A percentile compares a stretch with the other conserved stretches of the same genome.
Evolutionary conservation across 2,888 invertebrate species (phyloP).

Genomic region (Phalangium opilio): DNA sequence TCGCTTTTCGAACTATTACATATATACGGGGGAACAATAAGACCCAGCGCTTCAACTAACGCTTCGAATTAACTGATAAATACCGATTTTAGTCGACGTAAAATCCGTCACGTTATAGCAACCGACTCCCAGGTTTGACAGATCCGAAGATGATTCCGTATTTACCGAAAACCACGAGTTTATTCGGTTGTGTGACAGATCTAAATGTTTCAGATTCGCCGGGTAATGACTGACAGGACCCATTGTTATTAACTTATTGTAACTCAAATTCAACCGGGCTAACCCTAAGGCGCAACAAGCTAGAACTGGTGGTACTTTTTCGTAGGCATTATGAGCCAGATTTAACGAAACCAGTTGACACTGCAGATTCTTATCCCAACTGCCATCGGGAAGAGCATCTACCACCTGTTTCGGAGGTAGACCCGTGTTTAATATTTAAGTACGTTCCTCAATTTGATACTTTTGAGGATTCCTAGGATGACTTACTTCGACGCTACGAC

Average conservation of each 20-base stretch:
- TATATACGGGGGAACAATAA: background rate
- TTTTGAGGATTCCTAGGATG: no score
- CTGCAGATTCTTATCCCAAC: slow-evolving; percentile 30
- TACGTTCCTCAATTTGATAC: no score
- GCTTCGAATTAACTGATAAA: background rate
- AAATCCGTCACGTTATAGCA: slow-evolving; percentile 14
- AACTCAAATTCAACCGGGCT: slow-evolving; percentile 74
- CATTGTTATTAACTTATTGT: slow-evolving; percentile 51
- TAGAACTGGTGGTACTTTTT: slow-evolving; percentile 66
- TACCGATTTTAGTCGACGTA: background rate
- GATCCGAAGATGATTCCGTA: slow-evolving; percentile 9
- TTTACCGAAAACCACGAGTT: slow-evolving; percentile 51
- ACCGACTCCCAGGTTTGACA: slow-evolving; percentile 6
- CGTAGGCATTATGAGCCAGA: slow-evolving; percentile 78
- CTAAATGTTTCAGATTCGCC: slow-evolving; percentile 69
- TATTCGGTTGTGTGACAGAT: slow-evolving; percentile 81
- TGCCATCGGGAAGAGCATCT: slow-evolving; percentile 19
- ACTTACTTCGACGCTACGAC: slow-evolving; percentile 12
- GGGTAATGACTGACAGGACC: slow-evolving; percentile 83
- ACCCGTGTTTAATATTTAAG: no score
- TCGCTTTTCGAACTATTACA: background rate
- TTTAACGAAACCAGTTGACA: slow-evolving; percentile 60
- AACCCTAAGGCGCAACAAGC: slow-evolving; percentile 80
- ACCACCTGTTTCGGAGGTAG: slow-evolving; percentile 11
- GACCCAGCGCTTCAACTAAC: background rate